phyloP scores from a whole-genome alignment of 2,113 vertebrate species.

The Microtus oregoni region DNA sequence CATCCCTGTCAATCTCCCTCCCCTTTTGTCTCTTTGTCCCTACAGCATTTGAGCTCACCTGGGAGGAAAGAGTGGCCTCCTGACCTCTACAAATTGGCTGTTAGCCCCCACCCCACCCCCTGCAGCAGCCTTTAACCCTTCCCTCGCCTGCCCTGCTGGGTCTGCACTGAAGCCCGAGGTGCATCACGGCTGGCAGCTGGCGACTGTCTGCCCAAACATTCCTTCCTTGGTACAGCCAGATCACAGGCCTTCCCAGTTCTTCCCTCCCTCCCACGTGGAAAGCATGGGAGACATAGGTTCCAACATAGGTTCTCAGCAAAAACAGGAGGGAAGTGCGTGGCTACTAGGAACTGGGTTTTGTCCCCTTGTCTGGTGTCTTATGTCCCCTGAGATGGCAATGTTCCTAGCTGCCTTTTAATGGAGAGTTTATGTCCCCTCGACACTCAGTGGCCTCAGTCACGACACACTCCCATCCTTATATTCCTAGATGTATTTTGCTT shows the following conservation, averaged over 20 bases:
- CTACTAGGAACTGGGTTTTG: not conserved
- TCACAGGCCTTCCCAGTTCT: fast-evolving
- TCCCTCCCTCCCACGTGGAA: fast-evolving
- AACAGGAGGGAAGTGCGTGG: not conserved
- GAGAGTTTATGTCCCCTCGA: no score
- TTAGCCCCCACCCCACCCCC: not conserved
- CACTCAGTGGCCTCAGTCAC: not conserved
- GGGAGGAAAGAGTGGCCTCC: not conserved
- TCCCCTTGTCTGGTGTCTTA: not conserved
- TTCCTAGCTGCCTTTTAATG: not conserved
- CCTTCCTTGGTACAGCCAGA: not conserved
- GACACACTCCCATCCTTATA: fast-evolving
- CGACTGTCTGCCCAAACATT: not conserved
- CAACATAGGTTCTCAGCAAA: not conserved
- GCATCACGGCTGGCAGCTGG: fast-evolving
- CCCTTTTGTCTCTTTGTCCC: slow-evolving; percentile 11
- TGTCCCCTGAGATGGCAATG: not conserved
- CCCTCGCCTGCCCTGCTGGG: not conserved
- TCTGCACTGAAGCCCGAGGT: not conserved
- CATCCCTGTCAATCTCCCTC: not conserved
- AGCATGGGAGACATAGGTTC: not conserved
- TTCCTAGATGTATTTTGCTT: not conserved
- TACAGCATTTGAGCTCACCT: slow-evolving; percentile 34
- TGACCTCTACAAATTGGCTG: slow-evolving; percentile 5
- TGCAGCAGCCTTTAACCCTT: not conserved